Evolutionary conservation across 2,888 invertebrate species (phyloP).

Genomic region (Ganaspis brasiliensis): DNA sequence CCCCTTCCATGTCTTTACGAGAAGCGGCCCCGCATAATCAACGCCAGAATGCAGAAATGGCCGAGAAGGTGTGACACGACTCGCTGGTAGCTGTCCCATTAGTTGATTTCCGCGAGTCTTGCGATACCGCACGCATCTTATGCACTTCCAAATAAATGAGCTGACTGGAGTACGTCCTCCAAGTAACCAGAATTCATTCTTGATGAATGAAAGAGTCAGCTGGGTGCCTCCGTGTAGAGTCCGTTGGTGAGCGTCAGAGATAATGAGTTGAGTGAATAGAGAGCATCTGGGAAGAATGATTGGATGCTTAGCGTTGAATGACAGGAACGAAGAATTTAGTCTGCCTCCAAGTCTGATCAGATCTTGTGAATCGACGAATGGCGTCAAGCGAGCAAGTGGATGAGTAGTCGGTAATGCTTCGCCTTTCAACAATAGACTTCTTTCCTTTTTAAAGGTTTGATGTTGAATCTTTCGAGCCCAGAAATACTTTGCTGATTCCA

Average conservation of each 20-base stretch:
- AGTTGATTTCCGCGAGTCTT: no score
- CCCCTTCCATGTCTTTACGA: conserved; percentile 24
- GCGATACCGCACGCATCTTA: background rate
- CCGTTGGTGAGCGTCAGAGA: no score
- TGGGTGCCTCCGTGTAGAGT: no score
- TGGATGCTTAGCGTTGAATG: background rate
- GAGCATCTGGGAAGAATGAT: background rate
- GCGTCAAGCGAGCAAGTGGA: background rate
- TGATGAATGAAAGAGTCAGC: background rate
- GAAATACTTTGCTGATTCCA: background rate
- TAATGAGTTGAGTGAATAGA: background rate
- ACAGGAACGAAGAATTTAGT: background rate
- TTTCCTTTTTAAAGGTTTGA: no score
- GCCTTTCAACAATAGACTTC: background rate
- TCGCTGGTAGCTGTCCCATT: background rate
- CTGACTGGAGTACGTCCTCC: background rate
- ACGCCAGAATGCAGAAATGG: no score
- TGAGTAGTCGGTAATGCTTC: background rate
- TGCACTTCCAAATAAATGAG: no score
- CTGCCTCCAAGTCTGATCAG: background rate
- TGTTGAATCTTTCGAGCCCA: no score
- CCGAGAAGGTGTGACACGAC: background rate
- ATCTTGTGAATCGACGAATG: background rate
- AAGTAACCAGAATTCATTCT: background rate
- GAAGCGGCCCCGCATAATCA: conserved; percentile 59